A percentile compares a stretch with the other conserved stretches of the same genome.
Evolutionary conservation across 2,888 invertebrate species (phyloP).

Genomic region (Daptonema setosum): DNA sequence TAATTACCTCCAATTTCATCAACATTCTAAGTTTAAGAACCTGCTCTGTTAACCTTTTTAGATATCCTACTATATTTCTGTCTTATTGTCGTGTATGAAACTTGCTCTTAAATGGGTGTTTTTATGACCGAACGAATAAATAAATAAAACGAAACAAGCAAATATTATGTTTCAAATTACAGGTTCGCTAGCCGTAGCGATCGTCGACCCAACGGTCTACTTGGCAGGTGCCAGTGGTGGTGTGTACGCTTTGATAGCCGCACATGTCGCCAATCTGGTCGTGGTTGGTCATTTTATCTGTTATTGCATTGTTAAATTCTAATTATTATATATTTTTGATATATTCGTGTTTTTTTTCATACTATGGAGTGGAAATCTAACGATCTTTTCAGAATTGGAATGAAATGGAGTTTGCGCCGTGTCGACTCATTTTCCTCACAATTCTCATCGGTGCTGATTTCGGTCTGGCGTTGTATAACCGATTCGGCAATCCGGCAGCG

Average conservation of each 20-base stretch:
- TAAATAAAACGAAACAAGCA: too few species aligned
- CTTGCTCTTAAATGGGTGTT: too few species aligned
- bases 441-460: conserved; percentile 60
- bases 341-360: background rate
- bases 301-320: background rate
- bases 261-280: conserved; percentile 56
- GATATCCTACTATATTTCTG: too few species aligned
- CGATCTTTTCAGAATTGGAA: conserved; percentile 64
- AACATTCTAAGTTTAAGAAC: too few species aligned
- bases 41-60: too few species aligned
- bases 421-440: conserved; percentile 59
- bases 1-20: too few species aligned
- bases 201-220: conserved; percentile 38
- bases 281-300: background rate
- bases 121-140: too few species aligned
- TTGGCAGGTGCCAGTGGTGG: conserved; percentile 74
- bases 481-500: conserved; percentile 47
- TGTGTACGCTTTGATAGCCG: conserved; percentile 63
- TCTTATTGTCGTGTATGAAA: too few species aligned
- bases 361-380: too few species aligned
- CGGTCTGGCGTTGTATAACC: conserved; percentile 67
- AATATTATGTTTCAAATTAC: too few species aligned
- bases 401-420: conserved; percentile 79
- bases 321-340: background rate
- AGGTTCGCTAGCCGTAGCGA: conserved; percentile 34